phyloP scores from a whole-genome alignment of 92 coral and sea anemone species.

The Zoanthus sociatus region DNA sequence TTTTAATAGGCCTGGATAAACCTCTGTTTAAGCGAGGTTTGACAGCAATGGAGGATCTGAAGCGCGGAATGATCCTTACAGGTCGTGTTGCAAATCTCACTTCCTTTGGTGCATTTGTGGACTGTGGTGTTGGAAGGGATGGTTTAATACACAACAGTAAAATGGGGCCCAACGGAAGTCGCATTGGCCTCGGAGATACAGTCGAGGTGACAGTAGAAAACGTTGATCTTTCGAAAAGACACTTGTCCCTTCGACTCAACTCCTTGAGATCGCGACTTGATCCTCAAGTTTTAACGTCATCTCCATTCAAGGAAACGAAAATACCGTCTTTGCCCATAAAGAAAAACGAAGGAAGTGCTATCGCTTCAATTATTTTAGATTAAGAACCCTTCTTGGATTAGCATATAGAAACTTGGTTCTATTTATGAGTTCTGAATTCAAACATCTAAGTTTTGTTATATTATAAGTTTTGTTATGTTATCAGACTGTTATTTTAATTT shows the following conservation, averaged over 20 bases:
- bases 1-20: slow-evolving; percentile 79
- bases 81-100: slow-evolving; percentile 95
- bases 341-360: neutral
- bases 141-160: slow-evolving; percentile 84
- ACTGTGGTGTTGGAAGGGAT: slow-evolving; percentile 89
- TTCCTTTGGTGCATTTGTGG: slow-evolving; percentile 97
- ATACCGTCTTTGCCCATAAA: neutral
- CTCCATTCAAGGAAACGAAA: slow-evolving; percentile 4
- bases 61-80: slow-evolving; percentile 67
- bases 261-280: slow-evolving; percentile 63
- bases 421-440: too few species aligned
- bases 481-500: too few species aligned
- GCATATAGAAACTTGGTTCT: neutral
- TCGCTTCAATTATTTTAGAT: neutral
- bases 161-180: slow-evolving; percentile 58
- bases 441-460: too few species aligned
- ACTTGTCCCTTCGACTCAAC: slow-evolving; percentile 50
- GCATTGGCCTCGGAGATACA: slow-evolving; percentile 82
- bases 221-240: slow-evolving; percentile 67
- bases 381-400: neutral
- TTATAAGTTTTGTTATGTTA: too few species aligned
- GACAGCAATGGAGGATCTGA: slow-evolving; percentile 76
- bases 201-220: slow-evolving; percentile 80
- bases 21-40: slow-evolving; percentile 89
- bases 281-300: slow-evolving; percentile 68